Conservation (phyloP, 2,113 vertebrate genomes). For the Eulemur macaco region DNA sequence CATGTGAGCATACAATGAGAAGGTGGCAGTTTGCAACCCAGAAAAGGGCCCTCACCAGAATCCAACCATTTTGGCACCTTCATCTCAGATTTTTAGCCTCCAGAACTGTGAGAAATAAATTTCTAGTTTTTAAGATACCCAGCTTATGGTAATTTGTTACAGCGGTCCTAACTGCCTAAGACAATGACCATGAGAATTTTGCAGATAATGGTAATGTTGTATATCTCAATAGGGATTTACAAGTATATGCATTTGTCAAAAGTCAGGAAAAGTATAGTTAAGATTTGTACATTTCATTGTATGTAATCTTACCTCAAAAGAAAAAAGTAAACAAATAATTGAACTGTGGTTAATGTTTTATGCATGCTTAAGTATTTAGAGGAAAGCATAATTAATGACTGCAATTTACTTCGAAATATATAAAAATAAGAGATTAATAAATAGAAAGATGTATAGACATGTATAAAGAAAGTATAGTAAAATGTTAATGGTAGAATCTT, state of each 20-base stretch:
- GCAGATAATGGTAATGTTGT: neutral
- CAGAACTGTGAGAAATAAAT: neutral
- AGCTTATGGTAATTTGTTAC: neutral
- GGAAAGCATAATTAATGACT: conserved; percentile 30
- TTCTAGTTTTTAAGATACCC: neutral
- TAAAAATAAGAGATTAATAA: neutral
- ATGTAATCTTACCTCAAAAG: conserved; percentile 36
- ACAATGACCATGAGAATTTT: neutral
- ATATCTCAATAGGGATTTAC: neutral
- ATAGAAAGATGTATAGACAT: neutral
- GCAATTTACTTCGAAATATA: conserved; percentile 14
- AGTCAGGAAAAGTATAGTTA: conserved; percentile 22
- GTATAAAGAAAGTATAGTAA: neutral
- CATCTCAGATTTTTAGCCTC: neutral
- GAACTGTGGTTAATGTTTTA: conserved; percentile 4
- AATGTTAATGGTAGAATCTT: conserved; percentile 21
- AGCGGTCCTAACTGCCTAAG: neutral
- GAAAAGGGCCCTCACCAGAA: neutral
- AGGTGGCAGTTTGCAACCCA: neutral
- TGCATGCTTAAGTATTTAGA: conserved; percentile 7
- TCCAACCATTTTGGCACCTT: neutral
- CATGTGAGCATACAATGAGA: neutral
- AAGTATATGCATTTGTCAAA: neutral
- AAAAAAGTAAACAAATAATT: conserved; percentile 19
- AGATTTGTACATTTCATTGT: neutral